phyloP scores from a whole-genome alignment of 2,888 invertebrate genomes.

The Sturmia bella region DNA sequence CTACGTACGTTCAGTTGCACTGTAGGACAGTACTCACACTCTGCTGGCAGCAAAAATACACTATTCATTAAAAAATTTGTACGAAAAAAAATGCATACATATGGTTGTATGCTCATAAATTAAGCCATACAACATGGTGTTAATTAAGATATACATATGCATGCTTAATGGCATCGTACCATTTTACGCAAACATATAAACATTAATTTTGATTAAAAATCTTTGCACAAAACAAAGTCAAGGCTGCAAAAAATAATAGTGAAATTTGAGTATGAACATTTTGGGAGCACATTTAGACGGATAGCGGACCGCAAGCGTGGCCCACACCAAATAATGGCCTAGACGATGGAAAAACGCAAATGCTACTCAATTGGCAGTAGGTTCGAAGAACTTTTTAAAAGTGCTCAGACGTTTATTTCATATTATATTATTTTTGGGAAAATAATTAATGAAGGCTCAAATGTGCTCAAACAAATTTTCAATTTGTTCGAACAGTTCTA shows the following conservation, averaged over 20 bases:
- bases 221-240: constrained; percentile 21
- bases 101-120: background rate
- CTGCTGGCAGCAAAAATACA: background rate
- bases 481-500: too few species aligned
- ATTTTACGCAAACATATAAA: constrained; percentile 4
- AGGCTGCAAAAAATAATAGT: constrained; percentile 19
- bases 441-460: too few species aligned
- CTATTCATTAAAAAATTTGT: constrained; percentile 9
- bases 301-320: too few species aligned
- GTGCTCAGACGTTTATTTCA: too few species aligned
- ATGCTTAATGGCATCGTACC: background rate
- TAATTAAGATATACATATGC: constrained; percentile 64
- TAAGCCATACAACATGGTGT: constrained; percentile 48
- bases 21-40: constrained; percentile 4
- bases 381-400: too few species aligned
- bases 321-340: too few species aligned
- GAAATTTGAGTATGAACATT: too few species aligned
- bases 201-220: constrained; percentile 7
- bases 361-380: too few species aligned
- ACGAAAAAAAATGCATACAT: background rate
- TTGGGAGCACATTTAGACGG: too few species aligned
- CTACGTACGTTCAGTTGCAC: constrained; percentile 1
- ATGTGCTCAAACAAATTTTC: too few species aligned
- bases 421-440: too few species aligned
- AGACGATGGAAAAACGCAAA: too few species aligned